Base-by-base conservation (phyloP, 1,140 invertebrate genomes). In the Tenebrio molitor region DNA sequence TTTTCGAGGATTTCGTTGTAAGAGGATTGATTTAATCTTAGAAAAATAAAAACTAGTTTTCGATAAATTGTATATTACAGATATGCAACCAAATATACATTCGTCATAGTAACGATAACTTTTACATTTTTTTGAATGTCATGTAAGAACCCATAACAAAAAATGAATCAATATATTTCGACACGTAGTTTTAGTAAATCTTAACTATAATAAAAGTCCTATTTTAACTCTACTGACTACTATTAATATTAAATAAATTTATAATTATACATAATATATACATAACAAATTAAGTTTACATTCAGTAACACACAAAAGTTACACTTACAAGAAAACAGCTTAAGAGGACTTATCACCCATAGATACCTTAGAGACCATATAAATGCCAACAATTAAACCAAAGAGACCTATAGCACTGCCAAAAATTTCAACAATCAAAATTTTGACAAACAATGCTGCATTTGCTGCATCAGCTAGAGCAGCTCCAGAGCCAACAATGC, bases 341-440 rank as follows among this genome's bases (percentile, higher is more conserved):
- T n/a, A n/a, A n/a, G n/a, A 29, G 25, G 25, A 29, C 25, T 78
- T 77, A 50, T 82, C 74, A 2, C 80, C 81, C 80, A 82, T 82
- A 14, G 76, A 69, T 1, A 81, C 80, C 74, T 81, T 82, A 0
- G 81, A 81, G 4, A 81, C 81, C 85, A 95, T 91, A 80, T 95
- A 92, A 84, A 97, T 94, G 36, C 93, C 93, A 62, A 97, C 93
- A 82, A 97, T 97, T 12, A 97, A 86, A 58, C 95, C 95, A 88
- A 97, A 97, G 0, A 97, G 86, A 72, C 95, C 95, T 83, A 97
- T 96, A 71, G 95, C 95, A 84, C 92, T 94, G 5, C 92, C 95
- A 83, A 97, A 97, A 83, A 97, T 97, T 86, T 97, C 95, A 41
- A 97, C 90, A 79, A 97, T 95, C 8, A 97, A 87, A 82, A 97